Base-by-base conservation (phyloP, 2,113 vertebrate genomes). In the Anoura caudifer region DNA sequence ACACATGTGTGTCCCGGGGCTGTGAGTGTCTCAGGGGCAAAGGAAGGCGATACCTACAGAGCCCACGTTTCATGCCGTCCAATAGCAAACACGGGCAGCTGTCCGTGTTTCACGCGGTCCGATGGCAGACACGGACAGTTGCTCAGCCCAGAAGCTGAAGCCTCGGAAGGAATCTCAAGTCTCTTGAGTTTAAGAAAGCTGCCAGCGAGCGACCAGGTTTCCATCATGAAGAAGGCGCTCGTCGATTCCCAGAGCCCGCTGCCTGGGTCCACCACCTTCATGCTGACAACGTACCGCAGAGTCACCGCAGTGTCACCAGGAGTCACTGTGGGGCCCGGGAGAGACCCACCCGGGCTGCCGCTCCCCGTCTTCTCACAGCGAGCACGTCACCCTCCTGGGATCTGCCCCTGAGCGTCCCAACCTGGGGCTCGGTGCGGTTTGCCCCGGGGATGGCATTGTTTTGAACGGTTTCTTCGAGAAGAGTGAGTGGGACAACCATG, bases 251-350 rank as follows among this genome's bases (percentile, higher is more conserved):
- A 61, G 52, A 84, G 50, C 33, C 16, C 38, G 3, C 45, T 52
- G 1, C 0, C 38, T 1, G 33, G 0, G 0, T n/a, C 17, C 15
- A 4, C 33, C 59, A 11, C 10, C 45, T 47, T 67, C 81, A 5
- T 14, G 28, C 52, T 1, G 17, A 54, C 54, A 56, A 28, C 13
- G 13, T 4, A 33, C 28, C 5, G 14, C 5, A 5, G 63, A 65
- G 63, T 33, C 28, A 15, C 61, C 61, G 7, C 28, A 54, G 52
- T 7, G 17, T 54, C 54, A 56, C 54, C 54, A 7, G 31, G 63
- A 65, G 63, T 65, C 63, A 16, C 63, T 15, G 2, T 2, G 5
- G 63, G 31, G 2, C 33, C 63, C 67, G 4, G 19, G 63, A 20
- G 4, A 52, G n/a, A 69, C 2, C 33, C 1, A 2, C 7, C 15